Evolutionary conservation across 2,797 vertebrate genomes (phyloP).

Genomic region (Pteronotus mesoamericanus): DNA sequence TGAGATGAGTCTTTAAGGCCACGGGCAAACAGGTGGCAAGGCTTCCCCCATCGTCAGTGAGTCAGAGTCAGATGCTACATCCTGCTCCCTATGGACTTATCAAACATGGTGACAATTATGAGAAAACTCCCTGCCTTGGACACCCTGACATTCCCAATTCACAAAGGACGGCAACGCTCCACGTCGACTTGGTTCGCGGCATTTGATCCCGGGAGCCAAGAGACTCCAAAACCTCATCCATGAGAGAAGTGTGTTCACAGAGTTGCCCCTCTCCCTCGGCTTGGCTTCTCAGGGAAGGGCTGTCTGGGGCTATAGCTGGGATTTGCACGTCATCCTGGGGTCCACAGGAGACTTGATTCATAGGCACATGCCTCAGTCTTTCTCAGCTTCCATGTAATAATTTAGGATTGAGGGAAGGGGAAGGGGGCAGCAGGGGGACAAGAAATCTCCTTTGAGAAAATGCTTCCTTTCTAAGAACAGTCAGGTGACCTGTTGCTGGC

Average conservation of each 20-base stretch:
- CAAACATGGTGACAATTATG: background rate
- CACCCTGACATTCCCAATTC: background rate
- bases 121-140: background rate
- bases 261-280: background rate
- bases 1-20: background rate
- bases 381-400: background rate
- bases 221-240: background rate
- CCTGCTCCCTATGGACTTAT: background rate
- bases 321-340: background rate
- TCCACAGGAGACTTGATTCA: background rate
- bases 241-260: fast-evolving
- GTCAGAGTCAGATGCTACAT: background rate
- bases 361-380: background rate
- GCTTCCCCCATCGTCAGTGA: background rate
- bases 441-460: background rate
- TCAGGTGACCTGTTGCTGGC: background rate
- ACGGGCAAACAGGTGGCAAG: background rate
- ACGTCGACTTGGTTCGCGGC: background rate
- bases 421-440: background rate
- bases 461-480: background rate
- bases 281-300: background rate
- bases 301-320: background rate
- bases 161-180: background rate
- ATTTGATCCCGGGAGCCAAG: fast-evolving
- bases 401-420: background rate